Conservation (phyloP, 2,113 vertebrate species). For the Cichladusa arquata region DNA sequence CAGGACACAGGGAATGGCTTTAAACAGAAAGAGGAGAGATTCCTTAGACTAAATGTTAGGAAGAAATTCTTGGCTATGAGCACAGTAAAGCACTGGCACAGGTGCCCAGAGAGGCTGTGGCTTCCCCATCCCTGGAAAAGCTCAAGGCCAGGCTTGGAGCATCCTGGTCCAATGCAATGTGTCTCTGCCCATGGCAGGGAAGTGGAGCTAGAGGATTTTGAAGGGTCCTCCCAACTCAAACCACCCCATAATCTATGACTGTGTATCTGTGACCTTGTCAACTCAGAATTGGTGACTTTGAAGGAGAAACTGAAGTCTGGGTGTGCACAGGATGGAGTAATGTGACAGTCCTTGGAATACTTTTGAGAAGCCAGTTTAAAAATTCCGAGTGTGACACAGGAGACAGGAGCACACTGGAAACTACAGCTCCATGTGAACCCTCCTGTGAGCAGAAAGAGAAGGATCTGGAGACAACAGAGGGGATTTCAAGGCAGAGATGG, state of each 20-base stretch:
- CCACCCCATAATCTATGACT: not conserved
- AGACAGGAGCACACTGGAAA: not conserved
- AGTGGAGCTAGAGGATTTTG: not conserved
- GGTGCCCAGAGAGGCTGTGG: not conserved
- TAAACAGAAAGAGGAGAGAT: no score
- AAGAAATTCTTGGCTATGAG: not conserved
- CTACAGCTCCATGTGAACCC: not conserved
- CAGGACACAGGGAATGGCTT: not conserved
- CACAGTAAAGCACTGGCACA: accelerated
- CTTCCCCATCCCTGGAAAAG: not conserved
- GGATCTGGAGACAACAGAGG: not conserved
- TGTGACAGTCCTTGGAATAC: not conserved
- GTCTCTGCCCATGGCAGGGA: not conserved
- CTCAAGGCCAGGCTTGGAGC: not conserved
- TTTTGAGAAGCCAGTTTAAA: not conserved
- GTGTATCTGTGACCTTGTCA: not conserved
- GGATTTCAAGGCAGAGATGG: not conserved
- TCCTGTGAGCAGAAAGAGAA: not conserved
- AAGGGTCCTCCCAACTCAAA: not conserved
- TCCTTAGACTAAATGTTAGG: not conserved
- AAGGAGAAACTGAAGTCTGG: not conserved
- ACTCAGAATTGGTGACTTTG: not conserved
- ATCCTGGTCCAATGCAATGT: not conserved
- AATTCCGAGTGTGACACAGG: not conserved
- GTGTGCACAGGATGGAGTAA: not conserved